phyloP scores from a whole-genome alignment of 2,113 vertebrate genomes.

The Todiramphus chloris region DNA sequence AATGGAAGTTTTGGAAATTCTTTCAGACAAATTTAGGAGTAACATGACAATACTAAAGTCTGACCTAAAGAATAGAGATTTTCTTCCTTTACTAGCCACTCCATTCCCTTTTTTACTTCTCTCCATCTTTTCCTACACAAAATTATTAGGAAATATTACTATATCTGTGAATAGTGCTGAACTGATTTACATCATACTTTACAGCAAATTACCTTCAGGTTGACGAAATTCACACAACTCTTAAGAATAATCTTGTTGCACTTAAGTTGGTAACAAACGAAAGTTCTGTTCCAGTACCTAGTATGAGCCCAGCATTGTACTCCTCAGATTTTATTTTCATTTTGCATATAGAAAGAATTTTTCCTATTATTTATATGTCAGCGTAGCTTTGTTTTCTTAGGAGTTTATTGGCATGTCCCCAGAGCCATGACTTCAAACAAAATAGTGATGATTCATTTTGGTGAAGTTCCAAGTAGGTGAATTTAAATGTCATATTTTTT shows the following conservation, averaged over 20 bases:
- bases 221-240: background rate
- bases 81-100: background rate
- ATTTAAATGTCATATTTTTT: background rate
- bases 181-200: background rate
- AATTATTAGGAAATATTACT: background rate
- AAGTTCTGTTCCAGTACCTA: background rate
- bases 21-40: background rate
- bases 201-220: background rate
- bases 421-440: background rate
- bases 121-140: background rate
- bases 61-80: background rate
- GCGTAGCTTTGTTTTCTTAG: background rate
- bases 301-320: accelerated
- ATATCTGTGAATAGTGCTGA: background rate
- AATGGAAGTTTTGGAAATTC: background rate
- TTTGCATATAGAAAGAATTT: background rate
- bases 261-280: background rate
- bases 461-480: conserved; percentile 32
- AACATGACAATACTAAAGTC: background rate
- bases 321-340: background rate
- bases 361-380: background rate
- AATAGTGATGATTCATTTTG: conserved; percentile 10
- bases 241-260: background rate
- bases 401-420: background rate
- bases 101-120: background rate